Evolutionary conservation across 2,888 invertebrate genomes (phyloP).

Genomic region (Nomada ruficornis): DNA sequence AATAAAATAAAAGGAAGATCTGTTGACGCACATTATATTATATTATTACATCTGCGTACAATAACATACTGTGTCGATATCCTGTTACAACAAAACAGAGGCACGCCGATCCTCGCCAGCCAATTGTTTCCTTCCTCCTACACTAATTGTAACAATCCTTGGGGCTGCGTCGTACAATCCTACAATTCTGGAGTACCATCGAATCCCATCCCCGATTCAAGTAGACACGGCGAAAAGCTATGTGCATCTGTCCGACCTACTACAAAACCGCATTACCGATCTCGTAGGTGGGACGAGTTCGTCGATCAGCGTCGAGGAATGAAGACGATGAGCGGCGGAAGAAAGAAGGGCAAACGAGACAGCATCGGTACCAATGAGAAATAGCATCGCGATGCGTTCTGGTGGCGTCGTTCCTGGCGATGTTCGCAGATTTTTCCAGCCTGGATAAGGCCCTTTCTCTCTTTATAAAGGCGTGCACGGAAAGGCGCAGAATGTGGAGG

Average conservation of each 20-base stretch:
- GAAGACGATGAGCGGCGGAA: not conserved
- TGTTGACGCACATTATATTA: too few species aligned
- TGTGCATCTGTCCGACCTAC: conserved; percentile 25
- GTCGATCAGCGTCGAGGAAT: conserved; percentile 49
- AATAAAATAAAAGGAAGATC: too few species aligned
- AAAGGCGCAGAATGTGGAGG: conserved; percentile 23
- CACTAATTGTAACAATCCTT: not conserved
- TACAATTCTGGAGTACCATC: not conserved
- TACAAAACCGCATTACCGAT: conserved; percentile 32
- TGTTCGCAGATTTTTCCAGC: conserved; percentile 65
- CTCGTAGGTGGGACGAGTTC: conserved; percentile 8
- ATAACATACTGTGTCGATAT: too few species aligned
- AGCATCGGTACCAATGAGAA: conserved; percentile 54
- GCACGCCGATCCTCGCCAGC: too few species aligned
- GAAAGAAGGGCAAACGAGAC: conserved; percentile 52
- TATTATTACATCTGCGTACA: too few species aligned
- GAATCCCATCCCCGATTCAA: not conserved
- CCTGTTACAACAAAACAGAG: too few species aligned
- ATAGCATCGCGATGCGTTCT: conserved; percentile 48
- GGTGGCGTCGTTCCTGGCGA: conserved; percentile 52
- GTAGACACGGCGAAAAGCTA: not conserved
- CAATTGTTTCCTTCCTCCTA: too few species aligned
- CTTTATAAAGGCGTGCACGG: conserved; percentile 35
- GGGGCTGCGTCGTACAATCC: too few species aligned
- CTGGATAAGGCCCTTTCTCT: conserved; percentile 36